Conservation (phyloP, 2,888 invertebrate species). For the Allolobophora icterica region DNA sequence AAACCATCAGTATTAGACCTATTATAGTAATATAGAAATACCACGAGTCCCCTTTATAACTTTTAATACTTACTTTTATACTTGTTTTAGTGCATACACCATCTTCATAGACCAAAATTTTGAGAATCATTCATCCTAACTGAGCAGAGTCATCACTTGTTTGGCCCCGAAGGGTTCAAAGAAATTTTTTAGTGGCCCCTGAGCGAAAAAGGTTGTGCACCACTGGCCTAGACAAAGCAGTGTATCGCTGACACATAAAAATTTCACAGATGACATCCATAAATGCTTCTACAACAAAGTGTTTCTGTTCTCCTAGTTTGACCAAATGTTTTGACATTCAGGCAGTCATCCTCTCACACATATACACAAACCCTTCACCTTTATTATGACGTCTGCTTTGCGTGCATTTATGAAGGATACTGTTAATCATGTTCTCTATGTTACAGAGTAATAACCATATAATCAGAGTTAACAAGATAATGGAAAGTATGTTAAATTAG, state of each 20-base stretch:
- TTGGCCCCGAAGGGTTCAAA: too few relatives aligned
- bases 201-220: too few relatives aligned
- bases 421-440: not conserved
- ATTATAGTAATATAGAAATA: too few relatives aligned
- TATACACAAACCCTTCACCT: not conserved
- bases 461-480: not conserved
- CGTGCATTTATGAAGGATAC: not conserved
- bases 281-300: not conserved
- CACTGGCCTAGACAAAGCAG: not conserved
- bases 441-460: not conserved
- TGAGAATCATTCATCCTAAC: too few relatives aligned
- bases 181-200: too few relatives aligned
- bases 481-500: not conserved
- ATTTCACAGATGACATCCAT: not conserved
- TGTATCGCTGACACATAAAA: not conserved
- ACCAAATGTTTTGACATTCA: too few relatives aligned
- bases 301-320: not conserved
- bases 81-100: too few relatives aligned
- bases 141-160: too few relatives aligned
- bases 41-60: too few relatives aligned
- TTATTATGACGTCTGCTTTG: not conserved
- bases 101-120: too few relatives aligned
- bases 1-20: too few relatives aligned
- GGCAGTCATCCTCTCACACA: not conserved
- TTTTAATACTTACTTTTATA: too few relatives aligned